phyloP scores from a whole-genome alignment of 2,888 invertebrate genomes.

The Conomelus anceps region DNA sequence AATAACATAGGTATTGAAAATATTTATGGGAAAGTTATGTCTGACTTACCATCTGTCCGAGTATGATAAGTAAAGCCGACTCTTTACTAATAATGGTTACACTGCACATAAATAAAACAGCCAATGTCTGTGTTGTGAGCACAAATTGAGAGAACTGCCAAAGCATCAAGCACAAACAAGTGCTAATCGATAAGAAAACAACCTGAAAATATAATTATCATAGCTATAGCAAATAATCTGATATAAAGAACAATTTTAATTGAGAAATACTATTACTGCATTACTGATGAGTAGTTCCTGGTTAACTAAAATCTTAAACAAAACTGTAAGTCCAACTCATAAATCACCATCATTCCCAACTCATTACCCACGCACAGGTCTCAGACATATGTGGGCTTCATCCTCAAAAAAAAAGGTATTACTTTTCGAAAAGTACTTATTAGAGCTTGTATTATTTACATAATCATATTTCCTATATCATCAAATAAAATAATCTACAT shows the following conservation, averaged over 20 bases:
- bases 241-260: not conserved
- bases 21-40: not conserved
- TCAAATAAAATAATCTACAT: no score
- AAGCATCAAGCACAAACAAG: constrained; percentile 49
- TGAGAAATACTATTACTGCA: no score
- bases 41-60: constrained; percentile 44
- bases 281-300: no score
- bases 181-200: constrained; percentile 31
- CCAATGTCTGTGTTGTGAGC: constrained; percentile 65
- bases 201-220: constrained; percentile 27
- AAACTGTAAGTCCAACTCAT: no score
- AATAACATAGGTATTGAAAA: not conserved
- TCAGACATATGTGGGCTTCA: no score
- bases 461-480: no score
- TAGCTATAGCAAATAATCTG: not conserved
- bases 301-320: no score
- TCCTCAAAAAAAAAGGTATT: no score
- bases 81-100: constrained; percentile 41
- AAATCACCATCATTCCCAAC: no score
- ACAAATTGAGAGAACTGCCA: constrained; percentile 84
- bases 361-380: no score
- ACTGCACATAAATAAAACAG: constrained; percentile 62
- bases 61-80: constrained; percentile 42
- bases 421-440: no score
- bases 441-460: no score